A percentile compares a stretch with the other conserved stretches of the same genome.
Evolutionary conservation across 2,888 invertebrate genomes (phyloP).

Genomic region (Augochlorella aurata): DNA sequence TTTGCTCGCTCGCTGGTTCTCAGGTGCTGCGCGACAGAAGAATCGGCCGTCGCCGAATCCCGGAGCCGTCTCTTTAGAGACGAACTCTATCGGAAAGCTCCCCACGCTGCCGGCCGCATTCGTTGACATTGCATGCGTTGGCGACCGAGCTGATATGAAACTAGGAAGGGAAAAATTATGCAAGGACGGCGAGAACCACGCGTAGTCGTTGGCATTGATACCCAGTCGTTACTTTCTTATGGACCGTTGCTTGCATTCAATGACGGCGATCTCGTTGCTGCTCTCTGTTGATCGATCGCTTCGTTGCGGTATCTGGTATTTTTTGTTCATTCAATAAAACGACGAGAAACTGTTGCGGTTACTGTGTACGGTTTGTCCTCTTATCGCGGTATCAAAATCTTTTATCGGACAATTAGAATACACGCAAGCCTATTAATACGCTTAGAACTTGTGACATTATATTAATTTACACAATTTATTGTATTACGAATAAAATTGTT

Average conservation of each 20-base stretch:
- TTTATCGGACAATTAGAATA: too few species aligned
- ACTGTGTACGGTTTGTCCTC: neutral
- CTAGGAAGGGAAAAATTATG: slow-evolving; percentile 39
- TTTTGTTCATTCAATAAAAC: neutral
- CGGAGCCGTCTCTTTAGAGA: neutral
- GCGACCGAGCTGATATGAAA: slow-evolving; percentile 17
- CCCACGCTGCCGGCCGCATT: neutral
- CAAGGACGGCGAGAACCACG: slow-evolving; percentile 53
- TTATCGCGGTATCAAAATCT: too few species aligned
- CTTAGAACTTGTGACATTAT: too few species aligned
- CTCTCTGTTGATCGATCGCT: neutral
- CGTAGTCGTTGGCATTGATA: slow-evolving; percentile 54
- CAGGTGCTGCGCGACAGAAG: neutral
- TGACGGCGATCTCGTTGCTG: slow-evolving; percentile 3
- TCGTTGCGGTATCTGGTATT: too few species aligned
- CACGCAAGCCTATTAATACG: too few species aligned
- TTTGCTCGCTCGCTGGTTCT: neutral
- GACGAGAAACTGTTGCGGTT: too few species aligned
- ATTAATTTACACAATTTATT: too few species aligned
- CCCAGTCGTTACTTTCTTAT: neutral
- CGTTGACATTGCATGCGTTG: slow-evolving; percentile 49
- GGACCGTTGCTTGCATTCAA: slow-evolving; percentile 17
- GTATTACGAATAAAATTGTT: too few species aligned
- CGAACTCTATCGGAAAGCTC: too few species aligned
- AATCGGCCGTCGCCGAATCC: neutral